A percentile compares a stretch with the other conserved stretches of the same genome.
phyloP scores from a whole-genome alignment of 2,797 vertebrate species.

The Oreochromis grahami region DNA sequence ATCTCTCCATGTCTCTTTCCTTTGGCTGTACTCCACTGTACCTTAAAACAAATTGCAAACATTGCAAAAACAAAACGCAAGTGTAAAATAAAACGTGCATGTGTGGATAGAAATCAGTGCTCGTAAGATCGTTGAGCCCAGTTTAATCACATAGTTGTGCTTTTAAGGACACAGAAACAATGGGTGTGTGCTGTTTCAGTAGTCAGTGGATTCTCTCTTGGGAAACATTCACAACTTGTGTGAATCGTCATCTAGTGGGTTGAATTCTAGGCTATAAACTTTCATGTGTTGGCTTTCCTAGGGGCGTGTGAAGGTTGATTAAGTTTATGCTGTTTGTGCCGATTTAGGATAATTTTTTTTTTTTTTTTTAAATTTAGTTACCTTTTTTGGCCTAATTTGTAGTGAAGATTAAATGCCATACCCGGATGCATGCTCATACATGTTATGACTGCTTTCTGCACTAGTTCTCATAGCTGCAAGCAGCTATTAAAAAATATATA shows the following conservation, averaged over 20 bases:
- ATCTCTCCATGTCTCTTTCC: not conserved
- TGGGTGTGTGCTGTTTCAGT: not conserved
- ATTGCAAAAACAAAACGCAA: not conserved
- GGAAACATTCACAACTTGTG: not conserved
- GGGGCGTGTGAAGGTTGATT: not conserved
- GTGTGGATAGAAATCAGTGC: not conserved
- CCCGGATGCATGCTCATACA: not conserved
- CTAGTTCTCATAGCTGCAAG: not conserved
- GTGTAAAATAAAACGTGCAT: not conserved
- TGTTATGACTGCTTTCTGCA: not conserved
- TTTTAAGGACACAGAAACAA: not conserved
- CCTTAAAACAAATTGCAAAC: not conserved
- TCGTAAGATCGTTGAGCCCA: rapidly evolving
- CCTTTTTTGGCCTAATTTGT: not conserved
- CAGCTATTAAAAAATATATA: not conserved
- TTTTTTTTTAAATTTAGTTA: rapidly evolving
- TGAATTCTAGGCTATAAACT: not conserved
- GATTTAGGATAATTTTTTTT: not conserved
- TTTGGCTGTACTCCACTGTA: not conserved
- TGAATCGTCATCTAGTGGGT: not conserved
- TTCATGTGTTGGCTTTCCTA: not conserved
- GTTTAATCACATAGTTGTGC: not conserved
- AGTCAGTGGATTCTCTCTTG: not conserved
- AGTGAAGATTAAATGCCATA: not conserved
- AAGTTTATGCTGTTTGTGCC: not conserved